A percentile compares a stretch with the other conserved stretches of the same genome.
Evolutionary conservation across 2,797 vertebrate genomes (phyloP).

Genomic region (Setipinna tenuifilis): DNA sequence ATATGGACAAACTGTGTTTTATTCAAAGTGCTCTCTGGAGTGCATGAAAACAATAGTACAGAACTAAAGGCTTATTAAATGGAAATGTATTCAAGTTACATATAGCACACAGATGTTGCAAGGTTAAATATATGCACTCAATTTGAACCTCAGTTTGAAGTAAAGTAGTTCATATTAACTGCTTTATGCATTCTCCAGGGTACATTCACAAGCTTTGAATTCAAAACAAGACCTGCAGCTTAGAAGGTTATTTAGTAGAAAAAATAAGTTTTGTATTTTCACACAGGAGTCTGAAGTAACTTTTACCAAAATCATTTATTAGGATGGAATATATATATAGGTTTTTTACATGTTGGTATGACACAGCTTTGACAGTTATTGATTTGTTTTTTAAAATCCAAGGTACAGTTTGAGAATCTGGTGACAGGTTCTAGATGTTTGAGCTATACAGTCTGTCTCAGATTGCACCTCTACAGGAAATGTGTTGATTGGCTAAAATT

Average conservation of each 20-base stretch:
- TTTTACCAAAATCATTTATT: too few relatives aligned
- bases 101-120: not conserved
- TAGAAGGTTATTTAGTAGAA: not conserved
- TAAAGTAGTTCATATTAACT: not conserved
- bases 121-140: not conserved
- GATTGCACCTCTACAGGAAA: not conserved
- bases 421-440: not conserved
- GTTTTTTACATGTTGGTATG: too few relatives aligned
- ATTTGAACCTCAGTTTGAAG: not conserved
- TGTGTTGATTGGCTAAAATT: not conserved
- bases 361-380: too few relatives aligned
- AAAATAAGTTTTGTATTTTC: too few relatives aligned
- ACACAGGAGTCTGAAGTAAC: too few relatives aligned
- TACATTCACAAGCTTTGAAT: not conserved
- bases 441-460: not conserved
- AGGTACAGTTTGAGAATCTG: too few relatives aligned
- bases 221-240: not conserved
- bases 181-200: not conserved
- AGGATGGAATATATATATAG: too few relatives aligned
- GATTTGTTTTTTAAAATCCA: too few relatives aligned
- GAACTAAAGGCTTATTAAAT: not conserved
- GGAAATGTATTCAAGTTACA: not conserved
- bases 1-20: not conserved
- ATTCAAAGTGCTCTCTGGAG: not conserved
- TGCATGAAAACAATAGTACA: not conserved